A percentile compares a stretch with the other conserved stretches of the same genome.
phyloP scores from a whole-genome alignment of 2,888 invertebrate species.

The Cerastoderma edule region DNA sequence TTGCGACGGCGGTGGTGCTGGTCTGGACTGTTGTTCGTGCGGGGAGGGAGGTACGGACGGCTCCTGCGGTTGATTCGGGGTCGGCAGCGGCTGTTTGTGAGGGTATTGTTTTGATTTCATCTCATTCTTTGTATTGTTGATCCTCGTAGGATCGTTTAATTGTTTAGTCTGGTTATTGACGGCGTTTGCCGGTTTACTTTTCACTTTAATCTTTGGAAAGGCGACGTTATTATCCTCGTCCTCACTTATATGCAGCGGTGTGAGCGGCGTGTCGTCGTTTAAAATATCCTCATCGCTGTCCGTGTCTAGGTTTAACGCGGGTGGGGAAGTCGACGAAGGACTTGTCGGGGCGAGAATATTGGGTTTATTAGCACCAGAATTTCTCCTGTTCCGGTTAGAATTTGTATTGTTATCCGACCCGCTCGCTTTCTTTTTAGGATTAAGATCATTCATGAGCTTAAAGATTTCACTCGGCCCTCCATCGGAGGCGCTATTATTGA shows the following conservation, averaged over 20 bases:
- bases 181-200: conserved; percentile 4
- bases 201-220: conserved; percentile 13
- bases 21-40: background rate
- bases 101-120: conserved; percentile 14
- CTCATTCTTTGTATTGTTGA: conserved; percentile 12
- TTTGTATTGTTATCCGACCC: conserved; percentile 31
- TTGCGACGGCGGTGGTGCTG: too few relatives aligned
- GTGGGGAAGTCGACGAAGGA: conserved; percentile 38
- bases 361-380: conserved; percentile 28
- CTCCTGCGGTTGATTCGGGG: conserved; percentile 3
- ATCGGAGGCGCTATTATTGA: conserved; percentile 22
- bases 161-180: background rate
- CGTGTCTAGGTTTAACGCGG: conserved; percentile 56
- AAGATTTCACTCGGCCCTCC: conserved; percentile 41
- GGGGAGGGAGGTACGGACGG: conserved; percentile 5
- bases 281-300: conserved; percentile 57
- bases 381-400: too few relatives aligned
- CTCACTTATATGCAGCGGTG: conserved; percentile 63
- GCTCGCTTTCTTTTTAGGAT: conserved; percentile 39
- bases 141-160: conserved; percentile 9
- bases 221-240: conserved; percentile 50
- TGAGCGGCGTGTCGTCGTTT: conserved; percentile 53
- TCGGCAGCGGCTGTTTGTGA: background rate
- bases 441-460: conserved; percentile 44
- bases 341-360: conserved; percentile 40